Evolutionary conservation across 2,113 vertebrate species (phyloP), one percentile per base, ranked within the genome.

Genomic region (Crocuta crocuta): DNA sequence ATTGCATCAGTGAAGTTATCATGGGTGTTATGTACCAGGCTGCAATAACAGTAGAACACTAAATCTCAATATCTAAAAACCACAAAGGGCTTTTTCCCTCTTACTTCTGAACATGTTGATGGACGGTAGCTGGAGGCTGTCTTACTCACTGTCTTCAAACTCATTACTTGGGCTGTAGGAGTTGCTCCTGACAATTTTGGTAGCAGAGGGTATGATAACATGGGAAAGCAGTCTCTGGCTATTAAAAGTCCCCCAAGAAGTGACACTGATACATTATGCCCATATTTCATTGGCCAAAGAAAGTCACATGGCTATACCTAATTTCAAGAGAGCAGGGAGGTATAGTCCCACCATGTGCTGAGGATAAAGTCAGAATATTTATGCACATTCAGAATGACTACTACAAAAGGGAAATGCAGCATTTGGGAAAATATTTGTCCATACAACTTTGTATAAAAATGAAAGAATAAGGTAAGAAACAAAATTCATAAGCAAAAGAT

Each of bases 401-500:
- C 15, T 24, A 31, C 9, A 5, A 7, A 19, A 9, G 4, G 10
- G 4, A 55, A 45, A 76, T 10, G 6, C n/a, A 88, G 10, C n/a
- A 65, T 73, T 85, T 89, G n/a, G 71, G 63, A 26, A 91, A 78
- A 16, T 66, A 53, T 19, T 90, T 92, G 4, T 80, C 26, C 65
- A 28, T 31, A 35, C 2, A 89, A 43, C 17, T 81, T 61, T 26
- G 12, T 61, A 73, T 53, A 84, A 81, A 68, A 31, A 68, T 53
- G 21, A 53, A 65, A 80, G 8, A 53, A n/a, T 43, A 85, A 17
- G n/a, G 9, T 79, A 84, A 82, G n/a, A 94, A 65, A 58, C 10
- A 5, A 63, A 92, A 85, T 91, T 89, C 45, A 84, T 83, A 96
- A 94, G 61, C 24, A 89, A 94, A 93, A 92, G 68, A 28, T 2